Evolutionary conservation across 2,888 invertebrate genomes (phyloP), one percentile per base, ranked within the genome.

Genomic region (Macaria liturata): DNA sequence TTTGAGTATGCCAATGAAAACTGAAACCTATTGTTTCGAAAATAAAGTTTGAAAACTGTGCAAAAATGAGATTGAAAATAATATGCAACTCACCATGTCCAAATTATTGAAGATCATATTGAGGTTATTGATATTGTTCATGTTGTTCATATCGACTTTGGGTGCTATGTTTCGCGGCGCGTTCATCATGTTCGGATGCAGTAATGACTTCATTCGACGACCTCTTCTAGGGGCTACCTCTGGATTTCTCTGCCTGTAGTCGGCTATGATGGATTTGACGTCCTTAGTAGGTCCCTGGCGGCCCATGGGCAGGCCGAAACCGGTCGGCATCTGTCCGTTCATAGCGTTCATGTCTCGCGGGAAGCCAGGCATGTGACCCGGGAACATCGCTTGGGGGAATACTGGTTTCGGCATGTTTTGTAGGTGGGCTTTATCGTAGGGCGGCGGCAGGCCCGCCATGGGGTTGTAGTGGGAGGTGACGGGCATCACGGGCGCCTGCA

Each of bases 201-300:
- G 62, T 61, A 92, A 83, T 0, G 93, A 91, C 72, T 94, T 94
- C 82, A 94, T 93, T 49, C 95, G 83, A 32, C 94, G 88, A 4
- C 95, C 94, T 68, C 95, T 92, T 67, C 95, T 84, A 0, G 96
- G 96, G 0, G 95, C 94, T 4, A 94, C 88, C 66, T 96, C 96
- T 0, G 96, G 95, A 83, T 96, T 95, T 66, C 95, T 91, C 65
- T 95, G 95, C 66, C 96, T 93, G 75, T 96, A 96, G 77, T 96
- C 96, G 0, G 96, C 96, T 73, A 96, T 96, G 56, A 97, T 95
- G 4, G 96, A 95, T 76, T 96, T 95, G 0, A 97, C 96, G 78
- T 97, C 96, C 59, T 96, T 94, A n/a, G 95, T 95, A 0, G 95
- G 94, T 0, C 96, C 95, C 75, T 96, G 96, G 0, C 95, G 91